Evolutionary conservation across 2,113 vertebrate genomes (phyloP).

Genomic region (Eretmochelys imbricata): DNA sequence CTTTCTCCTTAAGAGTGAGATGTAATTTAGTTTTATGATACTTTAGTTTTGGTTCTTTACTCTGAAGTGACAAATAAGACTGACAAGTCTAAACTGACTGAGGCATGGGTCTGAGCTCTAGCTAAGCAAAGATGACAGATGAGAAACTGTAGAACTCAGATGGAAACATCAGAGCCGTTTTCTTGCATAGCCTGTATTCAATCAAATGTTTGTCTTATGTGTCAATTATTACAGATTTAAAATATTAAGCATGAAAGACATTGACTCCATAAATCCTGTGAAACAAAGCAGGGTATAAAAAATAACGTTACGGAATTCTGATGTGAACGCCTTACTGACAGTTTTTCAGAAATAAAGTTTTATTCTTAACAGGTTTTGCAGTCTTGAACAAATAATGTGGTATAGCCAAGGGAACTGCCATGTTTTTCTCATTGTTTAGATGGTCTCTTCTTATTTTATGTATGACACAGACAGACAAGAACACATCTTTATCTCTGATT

Average conservation of each 20-base stretch:
- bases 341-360: background rate
- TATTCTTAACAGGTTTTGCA: background rate
- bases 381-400: background rate
- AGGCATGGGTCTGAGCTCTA: background rate
- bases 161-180: background rate
- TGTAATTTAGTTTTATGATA: background rate
- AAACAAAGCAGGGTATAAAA: background rate
- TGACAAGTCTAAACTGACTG: background rate
- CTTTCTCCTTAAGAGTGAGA: background rate
- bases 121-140: background rate
- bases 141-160: background rate
- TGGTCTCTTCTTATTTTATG: background rate
- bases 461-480: background rate
- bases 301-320: background rate
- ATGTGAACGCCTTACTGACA: background rate
- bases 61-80: background rate
- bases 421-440: background rate
- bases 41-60: background rate
- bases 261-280: background rate
- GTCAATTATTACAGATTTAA: background rate
- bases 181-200: background rate
- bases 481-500: background rate
- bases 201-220: background rate
- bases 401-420: background rate
- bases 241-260: background rate